Evolutionary conservation across 2,797 vertebrate species (phyloP).

Genomic region (Setipinna tenuifilis): DNA sequence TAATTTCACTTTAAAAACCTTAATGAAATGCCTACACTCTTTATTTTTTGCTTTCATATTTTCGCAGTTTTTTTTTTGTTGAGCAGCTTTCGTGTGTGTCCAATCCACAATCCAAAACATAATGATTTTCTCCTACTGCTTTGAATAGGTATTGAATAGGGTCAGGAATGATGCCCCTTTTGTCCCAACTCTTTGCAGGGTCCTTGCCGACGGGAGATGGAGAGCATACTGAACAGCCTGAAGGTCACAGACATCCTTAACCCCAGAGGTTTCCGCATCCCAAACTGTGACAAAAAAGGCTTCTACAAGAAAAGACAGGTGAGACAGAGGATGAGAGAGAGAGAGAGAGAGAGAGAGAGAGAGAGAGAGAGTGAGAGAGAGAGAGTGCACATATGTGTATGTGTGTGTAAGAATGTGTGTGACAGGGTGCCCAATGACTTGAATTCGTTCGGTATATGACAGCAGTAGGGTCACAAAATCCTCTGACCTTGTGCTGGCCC

Average conservation of each 20-base stretch:
- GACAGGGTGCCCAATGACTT: neutral
- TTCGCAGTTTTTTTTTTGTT: neutral
- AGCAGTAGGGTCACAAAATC: neutral
- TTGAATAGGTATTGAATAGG: too few relatives aligned
- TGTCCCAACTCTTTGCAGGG: slow-evolving; percentile 72
- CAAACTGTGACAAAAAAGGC: slow-evolving; percentile 96
- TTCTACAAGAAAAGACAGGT: slow-evolving; percentile 99
- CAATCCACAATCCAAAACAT: neutral
- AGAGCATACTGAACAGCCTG: slow-evolving; percentile 86
- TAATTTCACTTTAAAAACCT: neutral
- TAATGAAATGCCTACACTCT: neutral
- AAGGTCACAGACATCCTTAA: slow-evolving; percentile 88
- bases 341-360: too few relatives aligned
- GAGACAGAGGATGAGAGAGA: slow-evolving; percentile 45
- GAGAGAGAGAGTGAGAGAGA: too few relatives aligned
- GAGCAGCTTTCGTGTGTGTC: neutral
- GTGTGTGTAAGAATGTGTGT: neutral
- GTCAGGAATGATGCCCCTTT: too few relatives aligned
- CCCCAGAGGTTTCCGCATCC: slow-evolving; percentile 88
- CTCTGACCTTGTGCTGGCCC: neutral
- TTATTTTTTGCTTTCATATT: neutral
- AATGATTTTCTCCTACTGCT: too few relatives aligned
- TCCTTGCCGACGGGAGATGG: slow-evolving; percentile 92
- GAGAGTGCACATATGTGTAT: neutral
- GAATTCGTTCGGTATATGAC: neutral